Evolutionary conservation across 2,797 vertebrate species (phyloP).

Genomic region (Neosilurus hyrtlii): DNA sequence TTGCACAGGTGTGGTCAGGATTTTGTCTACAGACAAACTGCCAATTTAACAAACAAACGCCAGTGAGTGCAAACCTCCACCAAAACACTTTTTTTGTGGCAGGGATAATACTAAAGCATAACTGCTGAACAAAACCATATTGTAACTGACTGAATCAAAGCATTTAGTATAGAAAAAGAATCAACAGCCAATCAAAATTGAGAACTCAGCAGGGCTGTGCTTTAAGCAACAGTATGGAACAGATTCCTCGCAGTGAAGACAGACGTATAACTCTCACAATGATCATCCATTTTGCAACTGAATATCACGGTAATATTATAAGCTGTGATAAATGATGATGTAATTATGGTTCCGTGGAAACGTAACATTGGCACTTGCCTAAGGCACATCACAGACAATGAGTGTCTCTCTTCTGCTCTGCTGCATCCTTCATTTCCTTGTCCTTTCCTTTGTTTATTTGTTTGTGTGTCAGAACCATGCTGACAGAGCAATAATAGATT

Average conservation of each 20-base stretch:
- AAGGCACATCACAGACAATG: not conserved
- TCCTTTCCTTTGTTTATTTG: not conserved
- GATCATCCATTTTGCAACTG: not conserved
- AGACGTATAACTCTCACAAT: not conserved
- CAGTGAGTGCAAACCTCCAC: too few relatives aligned
- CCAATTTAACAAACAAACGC: too few relatives aligned
- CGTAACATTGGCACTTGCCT: not conserved
- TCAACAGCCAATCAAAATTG: not conserved
- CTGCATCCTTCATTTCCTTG: constrained; percentile 2
- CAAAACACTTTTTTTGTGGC: too few relatives aligned
- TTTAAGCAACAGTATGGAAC: not conserved
- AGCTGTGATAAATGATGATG: constrained; percentile 1
- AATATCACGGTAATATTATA: not conserved
- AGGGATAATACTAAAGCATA: too few relatives aligned
- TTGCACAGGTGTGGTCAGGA: too few relatives aligned
- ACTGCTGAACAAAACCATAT: too few relatives aligned
- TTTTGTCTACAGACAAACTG: too few relatives aligned
- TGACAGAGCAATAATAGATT: constrained; percentile 45
- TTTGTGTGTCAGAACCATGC: constrained; percentile 23
- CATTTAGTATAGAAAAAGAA: not conserved
- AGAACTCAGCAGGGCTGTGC: not conserved
- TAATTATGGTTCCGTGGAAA: not conserved
- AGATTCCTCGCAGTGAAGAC: not conserved
- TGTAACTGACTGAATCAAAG: not conserved
- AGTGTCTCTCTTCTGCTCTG: not conserved